Evolutionary conservation across 1,140 invertebrate genomes (phyloP).

Genomic region (Meteorus sp.): DNA sequence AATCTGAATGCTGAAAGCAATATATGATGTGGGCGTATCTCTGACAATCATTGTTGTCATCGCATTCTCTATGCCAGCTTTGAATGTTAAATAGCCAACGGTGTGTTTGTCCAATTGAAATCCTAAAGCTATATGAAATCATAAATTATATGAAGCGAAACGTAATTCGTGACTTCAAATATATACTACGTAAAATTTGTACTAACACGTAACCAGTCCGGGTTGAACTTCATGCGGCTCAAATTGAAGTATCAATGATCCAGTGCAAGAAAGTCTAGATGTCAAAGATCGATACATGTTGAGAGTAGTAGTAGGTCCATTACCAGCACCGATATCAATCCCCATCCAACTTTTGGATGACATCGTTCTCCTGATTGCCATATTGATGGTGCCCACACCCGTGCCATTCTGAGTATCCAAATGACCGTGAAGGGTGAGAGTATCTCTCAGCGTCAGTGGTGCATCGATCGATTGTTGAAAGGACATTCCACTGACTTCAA

Average conservation of each 20-base stretch:
- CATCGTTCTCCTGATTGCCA: slow-evolving; percentile 73
- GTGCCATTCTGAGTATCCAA: slow-evolving; percentile 86
- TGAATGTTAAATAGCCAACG: slow-evolving; percentile 84
- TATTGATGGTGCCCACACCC: slow-evolving; percentile 73
- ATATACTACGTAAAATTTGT: too few relatives aligned
- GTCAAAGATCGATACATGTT: slow-evolving; percentile 75
- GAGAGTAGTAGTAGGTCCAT: slow-evolving; percentile 72
- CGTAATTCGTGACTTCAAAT: too few relatives aligned
- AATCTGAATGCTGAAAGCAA: slow-evolving; percentile 72
- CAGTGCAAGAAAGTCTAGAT: slow-evolving; percentile 72
- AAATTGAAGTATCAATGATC: slow-evolving; percentile 71
- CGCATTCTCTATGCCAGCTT: slow-evolving; percentile 70
- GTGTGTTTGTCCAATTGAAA: slow-evolving; percentile 83
- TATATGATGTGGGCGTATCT: slow-evolving; percentile 68
- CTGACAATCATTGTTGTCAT: slow-evolving; percentile 80
- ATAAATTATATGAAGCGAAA: neutral
- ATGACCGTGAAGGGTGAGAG: slow-evolving; percentile 77
- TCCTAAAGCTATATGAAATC: slow-evolving; percentile 69
- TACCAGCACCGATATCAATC: slow-evolving; percentile 76
- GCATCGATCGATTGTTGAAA: slow-evolving; percentile 92
- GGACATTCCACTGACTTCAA: slow-evolving; percentile 90
- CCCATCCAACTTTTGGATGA: slow-evolving; percentile 85
- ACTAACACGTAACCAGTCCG: slow-evolving; percentile 72
- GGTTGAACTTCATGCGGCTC: slow-evolving; percentile 71
- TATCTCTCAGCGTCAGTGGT: slow-evolving; percentile 83